These are phyloP conservation scores for Cygnus buccinator DNA, from an alignment of 2,113 vertebrate genomes.

Conservation along the genomic window DNA sequence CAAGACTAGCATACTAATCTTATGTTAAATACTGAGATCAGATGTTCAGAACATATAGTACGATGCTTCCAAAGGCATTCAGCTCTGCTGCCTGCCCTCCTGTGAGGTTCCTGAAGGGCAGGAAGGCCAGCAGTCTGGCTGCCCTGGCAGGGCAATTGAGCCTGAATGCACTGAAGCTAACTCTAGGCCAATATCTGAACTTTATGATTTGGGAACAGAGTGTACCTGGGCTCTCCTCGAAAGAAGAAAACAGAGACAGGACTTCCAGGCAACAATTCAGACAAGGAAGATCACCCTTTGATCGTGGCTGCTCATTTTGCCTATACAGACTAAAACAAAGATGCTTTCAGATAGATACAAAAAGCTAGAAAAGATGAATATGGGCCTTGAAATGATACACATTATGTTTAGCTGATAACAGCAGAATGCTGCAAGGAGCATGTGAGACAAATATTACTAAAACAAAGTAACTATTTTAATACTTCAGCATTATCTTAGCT, in stretches of 20 bases:
- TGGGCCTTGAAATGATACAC: not conserved
- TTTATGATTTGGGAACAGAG: not conserved
- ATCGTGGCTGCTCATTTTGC: not conserved
- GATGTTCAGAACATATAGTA: not conserved
- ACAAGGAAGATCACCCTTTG: not conserved
- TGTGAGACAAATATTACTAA: not conserved
- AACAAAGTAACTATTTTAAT: not conserved
- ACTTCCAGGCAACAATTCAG: not conserved
- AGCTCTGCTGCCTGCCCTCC: not conserved
- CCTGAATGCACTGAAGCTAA: not conserved
- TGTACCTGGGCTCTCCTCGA: not conserved
- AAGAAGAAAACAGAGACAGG: not conserved
- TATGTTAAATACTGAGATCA: conserved; percentile 21
- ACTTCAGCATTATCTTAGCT: not conserved
- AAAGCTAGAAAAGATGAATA: not conserved
- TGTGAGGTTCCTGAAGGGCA: not conserved
- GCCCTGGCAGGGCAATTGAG: not conserved
- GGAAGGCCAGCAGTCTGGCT: not conserved
- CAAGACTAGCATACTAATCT: not conserved
- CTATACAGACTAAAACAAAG: not conserved
- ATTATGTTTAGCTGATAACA: not conserved
- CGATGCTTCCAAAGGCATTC: not conserved
- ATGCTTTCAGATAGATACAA: not conserved
- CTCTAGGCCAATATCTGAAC: not conserved
- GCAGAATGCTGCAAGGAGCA: not conserved